These are phyloP conservation scores for Cololabis saira DNA, from an alignment of 2,113 vertebrate species.

Conservation along the genomic window DNA sequence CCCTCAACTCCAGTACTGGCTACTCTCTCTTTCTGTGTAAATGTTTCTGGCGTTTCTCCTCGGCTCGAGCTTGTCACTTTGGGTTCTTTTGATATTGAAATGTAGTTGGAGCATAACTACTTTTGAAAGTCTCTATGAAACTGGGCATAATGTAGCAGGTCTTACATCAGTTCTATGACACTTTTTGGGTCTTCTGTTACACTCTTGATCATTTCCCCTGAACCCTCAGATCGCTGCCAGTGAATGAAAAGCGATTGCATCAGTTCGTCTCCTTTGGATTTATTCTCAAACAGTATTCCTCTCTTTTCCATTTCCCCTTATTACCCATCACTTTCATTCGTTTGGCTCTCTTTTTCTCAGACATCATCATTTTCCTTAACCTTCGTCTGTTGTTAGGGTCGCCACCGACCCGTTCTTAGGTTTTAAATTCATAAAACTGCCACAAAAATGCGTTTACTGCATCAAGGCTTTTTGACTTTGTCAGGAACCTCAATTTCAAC, in stretches of 20 bases:
- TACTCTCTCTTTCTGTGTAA: not conserved
- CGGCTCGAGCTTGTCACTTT: slow-evolving; percentile 2
- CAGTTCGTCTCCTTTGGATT: not conserved
- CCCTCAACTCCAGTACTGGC: no score
- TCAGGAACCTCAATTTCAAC: no score
- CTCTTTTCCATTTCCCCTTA: not conserved
- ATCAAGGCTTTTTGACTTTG: no score
- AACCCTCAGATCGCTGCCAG: not conserved
- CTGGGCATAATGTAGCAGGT: not conserved
- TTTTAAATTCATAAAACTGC: no score
- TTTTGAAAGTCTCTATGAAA: no score
- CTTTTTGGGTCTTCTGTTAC: not conserved
- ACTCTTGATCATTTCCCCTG: no score
- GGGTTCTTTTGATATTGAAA: slow-evolving; percentile 6
- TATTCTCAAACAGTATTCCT: not conserved
- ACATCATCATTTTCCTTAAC: not conserved
- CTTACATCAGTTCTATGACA: not conserved
- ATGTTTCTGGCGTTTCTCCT: not conserved
- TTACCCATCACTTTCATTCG: not conserved
- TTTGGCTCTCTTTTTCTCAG: slow-evolving; percentile 7
- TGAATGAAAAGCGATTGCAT: not conserved
- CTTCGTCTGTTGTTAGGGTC: no score
- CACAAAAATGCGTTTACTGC: no score
- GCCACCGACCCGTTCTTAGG: no score
- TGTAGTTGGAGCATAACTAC: no score